A percentile compares a stretch with the other conserved stretches of the same genome.
These are phyloP conservation scores for Ylistrum balloti DNA, from an alignment of 1,140 invertebrate genomes.

Conservation along the genomic window DNA sequence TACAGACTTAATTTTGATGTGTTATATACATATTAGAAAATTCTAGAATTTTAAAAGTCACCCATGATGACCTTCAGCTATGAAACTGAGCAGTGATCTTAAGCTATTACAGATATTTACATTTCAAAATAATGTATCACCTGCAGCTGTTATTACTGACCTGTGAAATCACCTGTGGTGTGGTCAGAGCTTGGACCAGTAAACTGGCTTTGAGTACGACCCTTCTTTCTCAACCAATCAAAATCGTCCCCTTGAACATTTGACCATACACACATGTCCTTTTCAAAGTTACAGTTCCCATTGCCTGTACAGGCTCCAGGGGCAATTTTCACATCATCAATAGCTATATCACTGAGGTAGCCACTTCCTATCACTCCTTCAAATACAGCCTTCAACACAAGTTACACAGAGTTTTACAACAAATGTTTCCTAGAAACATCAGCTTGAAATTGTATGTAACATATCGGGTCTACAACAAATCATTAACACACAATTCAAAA, in stretches of 20 bases:
- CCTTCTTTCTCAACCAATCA: slow-evolving; percentile 74
- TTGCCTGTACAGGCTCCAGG: slow-evolving; percentile 81
- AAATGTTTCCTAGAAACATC: too few species aligned
- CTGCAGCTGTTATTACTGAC: slow-evolving; percentile 52
- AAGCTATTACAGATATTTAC: too few species aligned
- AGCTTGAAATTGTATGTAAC: too few species aligned
- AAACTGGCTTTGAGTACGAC: slow-evolving; percentile 74
- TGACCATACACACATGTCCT: slow-evolving; percentile 71
- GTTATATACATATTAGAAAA: too few species aligned
- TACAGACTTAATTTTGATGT: too few species aligned
- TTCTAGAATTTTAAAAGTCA: too few species aligned
- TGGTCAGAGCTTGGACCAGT: slow-evolving; percentile 90
- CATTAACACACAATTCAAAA: too few species aligned
- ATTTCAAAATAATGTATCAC: too few species aligned
- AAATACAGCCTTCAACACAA: slow-evolving; percentile 85
- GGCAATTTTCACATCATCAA: slow-evolving; percentile 88
- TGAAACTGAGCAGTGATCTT: too few species aligned
- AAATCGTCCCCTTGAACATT: slow-evolving; percentile 72
- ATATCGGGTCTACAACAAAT: too few species aligned
- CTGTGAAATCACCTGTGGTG: slow-evolving; percentile 82
- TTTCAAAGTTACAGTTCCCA: slow-evolving; percentile 70
- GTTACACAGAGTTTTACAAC: not conserved
- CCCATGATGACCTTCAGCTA: too few species aligned
- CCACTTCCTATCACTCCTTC: slow-evolving; percentile 87
- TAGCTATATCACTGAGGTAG: slow-evolving; percentile 87